A percentile compares a stretch with the other conserved stretches of the same genome.
phyloP scores from a whole-genome alignment of 2,113 vertebrate genomes.

The Alces alces region DNA sequence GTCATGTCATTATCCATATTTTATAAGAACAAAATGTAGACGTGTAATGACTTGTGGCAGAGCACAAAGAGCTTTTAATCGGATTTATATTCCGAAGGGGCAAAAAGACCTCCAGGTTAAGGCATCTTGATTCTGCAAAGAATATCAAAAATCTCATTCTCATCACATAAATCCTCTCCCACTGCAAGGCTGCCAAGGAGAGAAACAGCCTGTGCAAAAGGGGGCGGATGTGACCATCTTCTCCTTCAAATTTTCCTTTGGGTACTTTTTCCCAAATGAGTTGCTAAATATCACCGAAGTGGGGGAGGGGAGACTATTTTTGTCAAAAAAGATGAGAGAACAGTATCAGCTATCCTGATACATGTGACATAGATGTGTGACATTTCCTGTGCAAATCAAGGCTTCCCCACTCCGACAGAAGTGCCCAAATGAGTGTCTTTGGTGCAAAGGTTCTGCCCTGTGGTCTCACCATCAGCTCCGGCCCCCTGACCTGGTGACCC shows the following conservation, averaged over 20 bases:
- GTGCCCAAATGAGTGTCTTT: background rate
- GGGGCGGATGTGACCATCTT: background rate
- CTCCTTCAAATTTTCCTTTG: background rate
- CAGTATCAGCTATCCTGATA: background rate
- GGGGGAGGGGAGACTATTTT: background rate
- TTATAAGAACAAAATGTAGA: constrained; percentile 22
- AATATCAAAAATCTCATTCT: constrained; percentile 25
- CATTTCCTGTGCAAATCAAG: background rate
- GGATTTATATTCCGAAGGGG: background rate
- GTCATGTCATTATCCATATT: constrained; percentile 17
- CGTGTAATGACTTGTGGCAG: constrained; percentile 22
- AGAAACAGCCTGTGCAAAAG: background rate
- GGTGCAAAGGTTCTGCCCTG: background rate
- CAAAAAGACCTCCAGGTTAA: constrained; percentile 5
- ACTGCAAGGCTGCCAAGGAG: background rate
- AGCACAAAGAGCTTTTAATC: constrained; percentile 39
- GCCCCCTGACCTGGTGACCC: background rate
- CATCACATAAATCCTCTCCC: background rate
- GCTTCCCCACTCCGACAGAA: background rate
- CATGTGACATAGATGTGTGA: background rate
- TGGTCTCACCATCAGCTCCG: background rate
- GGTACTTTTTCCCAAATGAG: background rate
- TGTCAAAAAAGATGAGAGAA: background rate
- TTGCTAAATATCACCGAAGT: background rate
- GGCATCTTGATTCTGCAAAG: background rate